Evolutionary conservation across 2,888 invertebrate genomes (phyloP).

Genomic region (Coleophora deauratella): DNA sequence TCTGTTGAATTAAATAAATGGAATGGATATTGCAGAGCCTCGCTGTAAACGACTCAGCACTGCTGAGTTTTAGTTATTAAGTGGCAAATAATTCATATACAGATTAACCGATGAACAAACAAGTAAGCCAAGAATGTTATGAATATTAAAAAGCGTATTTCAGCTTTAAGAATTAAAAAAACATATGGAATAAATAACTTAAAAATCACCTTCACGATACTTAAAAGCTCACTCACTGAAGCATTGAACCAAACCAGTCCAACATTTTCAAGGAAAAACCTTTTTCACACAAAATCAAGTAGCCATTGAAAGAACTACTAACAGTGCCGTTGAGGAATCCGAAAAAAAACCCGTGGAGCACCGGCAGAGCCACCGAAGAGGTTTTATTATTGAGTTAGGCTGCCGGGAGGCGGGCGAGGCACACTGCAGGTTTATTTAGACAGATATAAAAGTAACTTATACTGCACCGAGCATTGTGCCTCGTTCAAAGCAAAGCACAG

Average conservation of each 20-base stretch:
- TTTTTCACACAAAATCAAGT: background rate
- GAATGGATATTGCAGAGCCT: background rate
- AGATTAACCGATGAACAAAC: too few species aligned
- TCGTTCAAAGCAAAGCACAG: conserved; percentile 36
- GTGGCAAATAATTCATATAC: too few species aligned
- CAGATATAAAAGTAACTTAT: conserved; percentile 27
- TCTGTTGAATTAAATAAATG: background rate
- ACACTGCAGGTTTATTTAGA: conserved; percentile 46
- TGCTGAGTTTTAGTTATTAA: too few species aligned
- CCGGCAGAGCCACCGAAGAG: conserved; percentile 47
- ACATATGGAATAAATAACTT: too few species aligned
- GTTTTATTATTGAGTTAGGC: conserved; percentile 69
- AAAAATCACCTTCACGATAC: too few species aligned
- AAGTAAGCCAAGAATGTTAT: too few species aligned
- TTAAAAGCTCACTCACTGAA: too few species aligned
- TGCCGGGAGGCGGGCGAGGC: conserved; percentile 44
- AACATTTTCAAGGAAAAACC: background rate
- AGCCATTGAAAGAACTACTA: background rate
- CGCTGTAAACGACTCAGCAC: too few species aligned
- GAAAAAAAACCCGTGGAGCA: conserved; percentile 33
- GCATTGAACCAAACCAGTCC: background rate
- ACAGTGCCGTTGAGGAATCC: background rate
- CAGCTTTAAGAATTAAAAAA: too few species aligned
- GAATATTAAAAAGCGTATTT: background rate
- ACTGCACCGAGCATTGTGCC: conserved; percentile 43